A percentile compares a stretch with the other conserved stretches of the same genome.
These are phyloP conservation scores for Mormyrops boulengeri DNA, from an alignment of 2,797 vertebrate genomes.

Conservation along the genomic window DNA sequence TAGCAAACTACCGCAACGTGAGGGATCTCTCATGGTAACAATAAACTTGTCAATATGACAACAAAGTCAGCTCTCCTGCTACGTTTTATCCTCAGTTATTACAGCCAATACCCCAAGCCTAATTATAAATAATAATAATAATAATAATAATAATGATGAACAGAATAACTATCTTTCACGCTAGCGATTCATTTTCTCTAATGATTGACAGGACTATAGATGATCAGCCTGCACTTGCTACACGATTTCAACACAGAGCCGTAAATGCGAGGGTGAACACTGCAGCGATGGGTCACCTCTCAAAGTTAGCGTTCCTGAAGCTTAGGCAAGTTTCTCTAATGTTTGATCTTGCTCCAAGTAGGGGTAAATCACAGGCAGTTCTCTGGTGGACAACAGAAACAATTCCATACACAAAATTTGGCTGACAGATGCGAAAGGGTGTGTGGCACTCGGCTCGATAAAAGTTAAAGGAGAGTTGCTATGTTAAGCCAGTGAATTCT, in stretches of 20 bases:
- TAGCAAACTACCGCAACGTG: neutral
- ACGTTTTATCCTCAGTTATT: neutral
- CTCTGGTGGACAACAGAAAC: neutral
- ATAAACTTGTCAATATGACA: neutral
- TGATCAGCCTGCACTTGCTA: neutral
- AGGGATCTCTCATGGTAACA: neutral
- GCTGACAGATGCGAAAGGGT: neutral
- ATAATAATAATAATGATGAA: neutral
- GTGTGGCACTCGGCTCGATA: neutral
- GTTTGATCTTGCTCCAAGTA: neutral
- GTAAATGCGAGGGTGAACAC: neutral
- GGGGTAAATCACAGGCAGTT: neutral
- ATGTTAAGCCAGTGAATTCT: neutral
- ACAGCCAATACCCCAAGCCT: neutral
- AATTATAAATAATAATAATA: neutral
- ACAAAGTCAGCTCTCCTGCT: neutral
- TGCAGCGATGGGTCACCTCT: neutral
- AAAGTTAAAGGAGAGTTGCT: constrained; percentile 1
- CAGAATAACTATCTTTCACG: neutral
- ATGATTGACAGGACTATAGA: neutral
- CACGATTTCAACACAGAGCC: neutral
- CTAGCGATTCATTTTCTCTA: neutral
- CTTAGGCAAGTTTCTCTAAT: neutral
- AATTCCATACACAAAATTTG: neutral
- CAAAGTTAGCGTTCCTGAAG: neutral